Percentiles rank a stretch among this genome's conserved stretches.
Conservation (phyloP, 2,888 invertebrate species). For the Ormyrus pomaceus region DNA sequence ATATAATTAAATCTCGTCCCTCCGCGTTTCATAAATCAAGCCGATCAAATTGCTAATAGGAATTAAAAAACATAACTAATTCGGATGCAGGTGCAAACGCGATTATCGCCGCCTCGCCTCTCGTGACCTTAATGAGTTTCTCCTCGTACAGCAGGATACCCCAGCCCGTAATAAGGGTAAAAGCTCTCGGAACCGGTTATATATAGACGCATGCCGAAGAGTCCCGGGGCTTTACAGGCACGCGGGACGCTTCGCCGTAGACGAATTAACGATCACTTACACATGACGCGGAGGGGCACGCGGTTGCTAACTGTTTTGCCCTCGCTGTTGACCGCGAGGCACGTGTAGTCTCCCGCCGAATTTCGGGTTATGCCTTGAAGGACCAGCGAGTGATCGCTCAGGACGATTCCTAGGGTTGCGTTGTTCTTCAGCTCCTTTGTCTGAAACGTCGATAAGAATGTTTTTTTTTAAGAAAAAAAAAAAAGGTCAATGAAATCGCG, state of each 20-base stretch:
- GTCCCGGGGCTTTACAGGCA: too few species aligned
- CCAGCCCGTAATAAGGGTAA: conserved; percentile 42
- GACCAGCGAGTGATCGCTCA: conserved; percentile 91
- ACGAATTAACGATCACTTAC: conserved; percentile 72
- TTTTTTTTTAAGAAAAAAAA: neutral
- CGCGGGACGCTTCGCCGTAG: neutral
- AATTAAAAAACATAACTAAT: conserved; percentile 33
- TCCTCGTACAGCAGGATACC: conserved; percentile 21
- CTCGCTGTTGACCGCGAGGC: conserved; percentile 90
- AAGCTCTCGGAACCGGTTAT: conserved; percentile 15
- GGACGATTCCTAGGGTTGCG: conserved; percentile 86
- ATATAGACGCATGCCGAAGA: neutral
- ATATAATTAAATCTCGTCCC: neutral
- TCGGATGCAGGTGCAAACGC: conserved; percentile 18
- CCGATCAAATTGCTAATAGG: conserved; percentile 6
- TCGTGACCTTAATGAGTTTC: conserved; percentile 42
- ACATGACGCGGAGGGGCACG: conserved; percentile 77
- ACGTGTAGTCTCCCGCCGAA: conserved; percentile 92
- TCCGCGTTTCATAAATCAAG: conserved; percentile 7
- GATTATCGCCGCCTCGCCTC: conserved; percentile 29
- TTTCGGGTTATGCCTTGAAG: conserved; percentile 89
- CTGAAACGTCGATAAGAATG: conserved; percentile 75
- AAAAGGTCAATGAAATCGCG: neutral
- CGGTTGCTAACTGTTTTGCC: conserved; percentile 81
- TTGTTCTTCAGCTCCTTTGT: conserved; percentile 90